phyloP scores from a whole-genome alignment of 2,797 vertebrate species.

The Oreochromis grahami region DNA sequence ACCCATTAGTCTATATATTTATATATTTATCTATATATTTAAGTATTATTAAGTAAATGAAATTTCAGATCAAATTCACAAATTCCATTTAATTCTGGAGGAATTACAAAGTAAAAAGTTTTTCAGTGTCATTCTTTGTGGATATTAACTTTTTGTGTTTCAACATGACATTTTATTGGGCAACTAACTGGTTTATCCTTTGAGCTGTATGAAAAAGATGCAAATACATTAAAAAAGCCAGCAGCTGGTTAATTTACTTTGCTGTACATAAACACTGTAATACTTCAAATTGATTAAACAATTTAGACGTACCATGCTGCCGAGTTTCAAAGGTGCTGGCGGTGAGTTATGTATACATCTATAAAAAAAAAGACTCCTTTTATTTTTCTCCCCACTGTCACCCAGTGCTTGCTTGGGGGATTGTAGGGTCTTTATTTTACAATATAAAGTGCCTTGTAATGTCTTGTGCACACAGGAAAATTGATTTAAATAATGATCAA shows the following conservation, averaged over 20 bases:
- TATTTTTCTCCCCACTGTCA: neutral
- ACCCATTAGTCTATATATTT: too few species aligned
- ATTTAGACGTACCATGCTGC: neutral
- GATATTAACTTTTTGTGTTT: neutral
- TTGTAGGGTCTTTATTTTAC: neutral
- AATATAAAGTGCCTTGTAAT: neutral
- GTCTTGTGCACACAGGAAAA: neutral
- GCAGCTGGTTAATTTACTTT: neutral
- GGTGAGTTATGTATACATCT: neutral
- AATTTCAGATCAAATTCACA: neutral
- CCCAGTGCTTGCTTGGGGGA: neutral
- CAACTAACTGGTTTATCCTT: neutral
- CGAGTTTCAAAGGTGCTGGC: neutral
- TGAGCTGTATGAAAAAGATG: neutral
- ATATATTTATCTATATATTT: neutral
- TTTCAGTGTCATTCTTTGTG: neutral
- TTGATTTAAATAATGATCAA: neutral
- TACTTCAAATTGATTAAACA: neutral
- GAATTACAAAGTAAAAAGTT: neutral
- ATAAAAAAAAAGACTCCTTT: neutral
- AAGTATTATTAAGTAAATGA: neutral
- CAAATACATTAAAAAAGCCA: neutral
- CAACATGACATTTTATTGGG: neutral
- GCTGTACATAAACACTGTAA: neutral
- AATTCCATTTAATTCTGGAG: neutral